A percentile compares a stretch with the other conserved stretches of the same genome.
Conservation (phyloP, 2,113 vertebrate species). For the Noturus placidus region DNA sequence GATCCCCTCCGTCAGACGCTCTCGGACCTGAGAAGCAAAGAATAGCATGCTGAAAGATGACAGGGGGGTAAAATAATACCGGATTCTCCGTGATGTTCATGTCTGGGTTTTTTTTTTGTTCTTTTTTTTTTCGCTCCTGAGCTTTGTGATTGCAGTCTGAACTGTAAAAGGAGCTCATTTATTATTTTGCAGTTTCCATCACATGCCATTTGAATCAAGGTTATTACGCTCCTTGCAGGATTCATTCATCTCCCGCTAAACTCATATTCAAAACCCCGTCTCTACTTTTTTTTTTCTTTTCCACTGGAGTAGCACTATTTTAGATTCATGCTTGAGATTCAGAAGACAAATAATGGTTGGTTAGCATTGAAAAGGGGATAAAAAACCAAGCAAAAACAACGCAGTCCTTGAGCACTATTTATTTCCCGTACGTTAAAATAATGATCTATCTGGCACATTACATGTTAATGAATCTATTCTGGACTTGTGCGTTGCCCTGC, state of each 20-base stretch:
- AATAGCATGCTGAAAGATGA: neutral
- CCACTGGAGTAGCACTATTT: neutral
- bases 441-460: constrained; percentile 7
- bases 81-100: constrained; percentile 28
- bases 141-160: constrained; percentile 52
- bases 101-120: neutral
- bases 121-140: neutral
- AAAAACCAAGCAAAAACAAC: too few relatives aligned
- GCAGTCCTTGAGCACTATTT: neutral
- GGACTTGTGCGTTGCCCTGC: constrained; percentile 14
- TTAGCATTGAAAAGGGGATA: neutral
- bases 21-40: neutral
- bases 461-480: constrained; percentile 32
- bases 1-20: neutral
- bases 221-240: constrained; percentile 32
- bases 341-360: neutral
- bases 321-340: neutral
- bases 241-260: constrained; percentile 30
- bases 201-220: constrained; percentile 45
- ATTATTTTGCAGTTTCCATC: constrained; percentile 48
- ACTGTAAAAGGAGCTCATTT: constrained; percentile 38
- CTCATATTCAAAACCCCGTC: constrained; percentile 25
- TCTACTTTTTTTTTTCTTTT: neutral
- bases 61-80: too few relatives aligned
- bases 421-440: constrained; percentile 10